Evolutionary conservation across 2,888 invertebrate species (phyloP).

Genomic region (Hyppa rectilinea): DNA sequence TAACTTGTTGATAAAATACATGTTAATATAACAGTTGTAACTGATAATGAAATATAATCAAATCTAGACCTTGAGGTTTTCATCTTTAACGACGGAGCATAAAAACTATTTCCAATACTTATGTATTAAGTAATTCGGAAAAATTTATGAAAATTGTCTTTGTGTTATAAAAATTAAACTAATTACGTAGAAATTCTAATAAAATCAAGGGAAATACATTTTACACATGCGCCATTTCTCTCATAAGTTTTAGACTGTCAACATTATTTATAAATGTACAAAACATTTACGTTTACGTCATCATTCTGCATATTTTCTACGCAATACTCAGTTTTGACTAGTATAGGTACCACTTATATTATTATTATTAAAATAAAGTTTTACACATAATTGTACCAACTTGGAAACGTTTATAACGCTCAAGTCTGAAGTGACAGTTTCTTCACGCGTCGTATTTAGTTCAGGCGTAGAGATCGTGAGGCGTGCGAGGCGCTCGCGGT

Average conservation of each 20-base stretch:
- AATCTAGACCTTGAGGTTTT: background rate
- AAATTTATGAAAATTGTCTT: conserved; percentile 5
- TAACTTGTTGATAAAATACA: conserved; percentile 33
- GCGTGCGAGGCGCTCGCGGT: conserved; percentile 77
- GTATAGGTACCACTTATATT: conserved; percentile 46
- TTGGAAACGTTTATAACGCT: conserved; percentile 52
- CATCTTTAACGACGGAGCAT: background rate
- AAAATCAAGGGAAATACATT: background rate
- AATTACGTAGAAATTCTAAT: background rate
- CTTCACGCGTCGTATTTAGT: conserved; percentile 29
- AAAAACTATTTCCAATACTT: background rate
- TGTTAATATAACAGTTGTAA: conserved; percentile 24
- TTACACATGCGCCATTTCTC: background rate
- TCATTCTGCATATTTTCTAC: conserved; percentile 6
- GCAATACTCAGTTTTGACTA: conserved; percentile 52
- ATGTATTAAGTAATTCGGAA: background rate
- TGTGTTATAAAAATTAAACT: background rate
- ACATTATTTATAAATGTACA: conserved; percentile 13
- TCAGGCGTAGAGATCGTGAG: conserved; percentile 86
- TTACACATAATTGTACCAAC: conserved; percentile 32
- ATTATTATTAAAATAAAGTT: conserved; percentile 18
- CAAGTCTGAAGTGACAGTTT: conserved; percentile 24
- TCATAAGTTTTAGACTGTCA: background rate
- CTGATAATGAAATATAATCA: conserved; percentile 11
- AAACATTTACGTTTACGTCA: conserved; percentile 16